A percentile compares a stretch with the other conserved stretches of the same genome.
Conservation (phyloP, 2,888 invertebrate species). For the Caenorhabditis wallacei region DNA sequence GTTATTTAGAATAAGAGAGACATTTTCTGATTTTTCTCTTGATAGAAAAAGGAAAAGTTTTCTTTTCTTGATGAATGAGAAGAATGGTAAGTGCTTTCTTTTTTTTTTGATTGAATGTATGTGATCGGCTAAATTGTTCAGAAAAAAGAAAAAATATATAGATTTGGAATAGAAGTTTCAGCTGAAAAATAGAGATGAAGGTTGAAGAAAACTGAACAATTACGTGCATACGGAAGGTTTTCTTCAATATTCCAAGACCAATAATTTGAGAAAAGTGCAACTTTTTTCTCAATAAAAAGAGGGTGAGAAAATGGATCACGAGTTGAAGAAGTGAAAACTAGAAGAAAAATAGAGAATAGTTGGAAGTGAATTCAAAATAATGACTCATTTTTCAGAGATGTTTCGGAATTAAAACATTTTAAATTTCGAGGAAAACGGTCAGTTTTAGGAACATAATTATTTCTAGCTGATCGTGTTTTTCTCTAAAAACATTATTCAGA, state of each 20-base stretch:
- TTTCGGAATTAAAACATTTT: too few species aligned
- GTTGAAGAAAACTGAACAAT: conserved; percentile 9
- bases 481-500: too few species aligned
- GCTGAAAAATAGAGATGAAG: not conserved
- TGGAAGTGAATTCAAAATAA: not conserved
- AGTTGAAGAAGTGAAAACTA: not conserved
- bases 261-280: conserved; percentile 26
- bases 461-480: too few species aligned
- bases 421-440: too few species aligned
- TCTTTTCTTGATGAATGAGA: not conserved
- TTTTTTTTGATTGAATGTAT: not conserved
- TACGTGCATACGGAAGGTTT: conserved; percentile 10
- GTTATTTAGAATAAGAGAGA: conserved; percentile 14
- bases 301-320: conserved; percentile 35
- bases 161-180: not conserved
- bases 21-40: conserved; percentile 10
- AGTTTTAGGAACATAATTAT: too few species aligned
- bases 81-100: not conserved
- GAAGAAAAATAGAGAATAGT: not conserved
- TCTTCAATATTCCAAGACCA: conserved; percentile 17
- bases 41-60: not conserved
- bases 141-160: not conserved
- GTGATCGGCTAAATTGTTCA: not conserved
- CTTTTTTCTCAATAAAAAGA: conserved; percentile 11
- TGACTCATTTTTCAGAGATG: not conserved